Conservation (phyloP, 2,113 vertebrate species). For the Cyrtonyx montezumae region DNA sequence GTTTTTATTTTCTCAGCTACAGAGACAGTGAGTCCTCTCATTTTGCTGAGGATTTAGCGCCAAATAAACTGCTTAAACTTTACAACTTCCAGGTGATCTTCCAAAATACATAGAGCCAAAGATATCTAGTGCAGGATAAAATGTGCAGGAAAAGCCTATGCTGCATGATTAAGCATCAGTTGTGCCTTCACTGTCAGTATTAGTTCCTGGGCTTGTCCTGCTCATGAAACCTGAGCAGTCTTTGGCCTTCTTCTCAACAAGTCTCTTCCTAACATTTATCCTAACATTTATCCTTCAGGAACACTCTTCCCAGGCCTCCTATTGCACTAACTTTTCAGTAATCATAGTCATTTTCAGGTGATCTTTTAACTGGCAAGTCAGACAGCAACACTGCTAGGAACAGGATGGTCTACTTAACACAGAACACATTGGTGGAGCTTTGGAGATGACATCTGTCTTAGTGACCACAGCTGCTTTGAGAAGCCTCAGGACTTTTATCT, state of each 20-base stretch:
- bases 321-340: background rate
- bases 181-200: background rate
- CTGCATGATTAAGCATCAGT: fast-evolving
- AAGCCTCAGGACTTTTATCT: background rate
- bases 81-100: background rate
- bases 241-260: background rate
- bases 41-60: background rate
- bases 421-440: background rate
- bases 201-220: background rate
- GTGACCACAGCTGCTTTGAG: background rate
- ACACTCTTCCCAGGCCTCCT: background rate
- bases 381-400: background rate
- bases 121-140: background rate
- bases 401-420: background rate
- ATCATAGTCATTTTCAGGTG: background rate
- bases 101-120: background rate
- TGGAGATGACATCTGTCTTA: background rate
- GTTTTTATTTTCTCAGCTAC: background rate
- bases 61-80: background rate
- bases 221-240: background rate
- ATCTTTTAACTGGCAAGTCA: background rate
- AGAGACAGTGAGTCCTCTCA: fast-evolving
- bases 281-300: background rate
- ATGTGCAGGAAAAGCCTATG: background rate
- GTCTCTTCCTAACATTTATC: background rate